Evolutionary conservation across 2,797 vertebrate genomes (phyloP), one percentile per base, ranked within the genome.

Genomic region (Orientallactaga sibirica): DNA sequence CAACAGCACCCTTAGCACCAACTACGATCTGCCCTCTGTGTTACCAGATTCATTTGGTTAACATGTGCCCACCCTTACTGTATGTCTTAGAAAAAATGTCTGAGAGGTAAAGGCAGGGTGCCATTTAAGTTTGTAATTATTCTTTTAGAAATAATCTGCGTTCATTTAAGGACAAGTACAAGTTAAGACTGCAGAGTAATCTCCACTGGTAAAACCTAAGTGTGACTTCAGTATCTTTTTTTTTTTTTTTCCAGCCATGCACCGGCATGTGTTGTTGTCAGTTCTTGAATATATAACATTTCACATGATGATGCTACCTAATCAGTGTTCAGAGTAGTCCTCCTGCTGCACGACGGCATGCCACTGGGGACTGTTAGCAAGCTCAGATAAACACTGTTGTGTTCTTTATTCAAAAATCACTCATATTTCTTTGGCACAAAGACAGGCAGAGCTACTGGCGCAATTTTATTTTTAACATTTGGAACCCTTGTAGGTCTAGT

Each of bases 381-480:
- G 93, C 95, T 96, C 88, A 93, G 88, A 91, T 61, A 61, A 93
- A 95, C 76, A 90, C 88, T 70, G 61, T 75, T 91, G 87, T 92
- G 96, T 96, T 92, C 94, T 92, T 93, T 96, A 94, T 96, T 96
- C 93, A 93, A 91, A 96, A 97, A 89, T 92, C 88, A 92, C 94
- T 83, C 55, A 29, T 67, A 86, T 85, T 68, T 74, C 88, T 86
- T 87, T 82, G 91, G 82, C 87, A 93, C 88, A 84, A 92, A 94
- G 95, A 92, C 0, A 0, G 90, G 77, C 82, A 94, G 58, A 88
- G 33, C 64, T 81, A 41, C 89, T 85, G 91, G 80, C 94, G 76
- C 92, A 95, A 95, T 96, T 96, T 97, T 97, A 95, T 97, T 97
- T 96, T 97, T 96, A 96, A 96, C 93, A 95, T 96, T 96, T 92